A percentile compares a stretch with the other conserved stretches of the same genome.
These are phyloP conservation scores for Clivina fossor DNA, from an alignment of 2,888 invertebrate genomes.

Conservation along the genomic window DNA sequence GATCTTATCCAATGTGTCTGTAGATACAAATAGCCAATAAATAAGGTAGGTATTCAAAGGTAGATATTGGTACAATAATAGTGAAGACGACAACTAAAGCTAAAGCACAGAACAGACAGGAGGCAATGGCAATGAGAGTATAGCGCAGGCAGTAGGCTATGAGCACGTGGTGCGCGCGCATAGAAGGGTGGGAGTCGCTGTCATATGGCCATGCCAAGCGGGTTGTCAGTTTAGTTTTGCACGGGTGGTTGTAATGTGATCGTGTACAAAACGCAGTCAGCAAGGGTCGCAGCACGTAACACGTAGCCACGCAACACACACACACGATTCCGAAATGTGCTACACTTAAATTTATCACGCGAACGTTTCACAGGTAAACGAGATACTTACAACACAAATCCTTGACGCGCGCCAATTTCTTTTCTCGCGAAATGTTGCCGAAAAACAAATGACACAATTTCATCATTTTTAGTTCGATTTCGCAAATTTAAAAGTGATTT, in stretches of 20 bases:
- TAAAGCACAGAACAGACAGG: not conserved
- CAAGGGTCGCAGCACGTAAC: constrained; percentile 14
- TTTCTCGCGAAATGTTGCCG: too few species aligned
- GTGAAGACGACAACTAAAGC: not conserved
- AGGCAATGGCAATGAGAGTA: not conserved
- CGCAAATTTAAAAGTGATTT: too few species aligned
- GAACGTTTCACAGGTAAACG: too few species aligned
- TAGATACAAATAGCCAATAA: too few species aligned
- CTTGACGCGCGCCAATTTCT: too few species aligned
- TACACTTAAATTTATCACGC: not conserved
- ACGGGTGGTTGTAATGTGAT: constrained; percentile 32
- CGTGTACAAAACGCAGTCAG: constrained; percentile 3
- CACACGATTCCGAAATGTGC: not conserved
- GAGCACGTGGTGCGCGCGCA: constrained; percentile 53
- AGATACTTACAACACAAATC: too few species aligned
- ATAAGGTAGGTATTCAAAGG: too few species aligned
- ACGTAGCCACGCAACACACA: too few species aligned
- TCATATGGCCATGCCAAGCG: constrained; percentile 23
- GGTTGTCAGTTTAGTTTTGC: constrained; percentile 30
- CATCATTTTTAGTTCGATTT: too few species aligned
- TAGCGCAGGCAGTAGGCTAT: not conserved
- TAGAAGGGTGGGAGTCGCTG: constrained; percentile 42
- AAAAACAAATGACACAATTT: too few species aligned
- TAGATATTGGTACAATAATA: too few species aligned
- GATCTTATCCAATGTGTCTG: too few species aligned